Evolutionary conservation across 1,140 invertebrate species (phyloP).

Genomic region (Drosophila funebris): DNA sequence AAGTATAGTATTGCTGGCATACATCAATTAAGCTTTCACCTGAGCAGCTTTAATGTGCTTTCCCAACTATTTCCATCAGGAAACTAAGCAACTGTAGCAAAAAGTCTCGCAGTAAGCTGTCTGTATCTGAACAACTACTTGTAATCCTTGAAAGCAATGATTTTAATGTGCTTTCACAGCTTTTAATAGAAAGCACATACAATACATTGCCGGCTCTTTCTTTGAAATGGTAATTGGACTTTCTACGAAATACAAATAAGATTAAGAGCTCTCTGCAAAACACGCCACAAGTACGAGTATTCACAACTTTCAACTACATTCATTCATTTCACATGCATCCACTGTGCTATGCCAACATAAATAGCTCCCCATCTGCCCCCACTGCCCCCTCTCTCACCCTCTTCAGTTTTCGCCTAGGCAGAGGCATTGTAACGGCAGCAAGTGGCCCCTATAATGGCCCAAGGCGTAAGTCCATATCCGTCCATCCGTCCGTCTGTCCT

Average conservation of each 20-base stretch:
- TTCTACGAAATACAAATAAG: not conserved
- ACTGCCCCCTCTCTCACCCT: not conserved
- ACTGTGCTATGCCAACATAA: constrained; percentile 33
- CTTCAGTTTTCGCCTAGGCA: not conserved
- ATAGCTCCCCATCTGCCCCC: constrained; percentile 13
- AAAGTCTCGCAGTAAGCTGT: too few species aligned
- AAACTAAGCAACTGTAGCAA: too few species aligned
- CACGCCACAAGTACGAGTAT: not conserved
- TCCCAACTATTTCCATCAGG: too few species aligned
- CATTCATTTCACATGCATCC: constrained; percentile 18
- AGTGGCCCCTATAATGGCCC: constrained; percentile 72
- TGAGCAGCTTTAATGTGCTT: too few species aligned
- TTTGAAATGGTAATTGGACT: not conserved
- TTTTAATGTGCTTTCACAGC: not conserved
- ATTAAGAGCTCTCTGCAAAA: not conserved
- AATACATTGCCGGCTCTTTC: too few species aligned
- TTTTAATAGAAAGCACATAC: not conserved
- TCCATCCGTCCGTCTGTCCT: constrained; percentile 33
- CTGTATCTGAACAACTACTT: too few species aligned
- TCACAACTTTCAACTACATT: constrained; percentile 9
- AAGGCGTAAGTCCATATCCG: constrained; percentile 78
- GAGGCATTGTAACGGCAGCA: constrained; percentile 52
- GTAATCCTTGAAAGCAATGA: not conserved
- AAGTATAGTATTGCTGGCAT: too few species aligned
- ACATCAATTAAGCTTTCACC: too few species aligned